Percentiles rank a stretch among this genome's conserved stretches.
phyloP scores from a whole-genome alignment of 2,888 invertebrate species.

The Lepidochitona cinerea region DNA sequence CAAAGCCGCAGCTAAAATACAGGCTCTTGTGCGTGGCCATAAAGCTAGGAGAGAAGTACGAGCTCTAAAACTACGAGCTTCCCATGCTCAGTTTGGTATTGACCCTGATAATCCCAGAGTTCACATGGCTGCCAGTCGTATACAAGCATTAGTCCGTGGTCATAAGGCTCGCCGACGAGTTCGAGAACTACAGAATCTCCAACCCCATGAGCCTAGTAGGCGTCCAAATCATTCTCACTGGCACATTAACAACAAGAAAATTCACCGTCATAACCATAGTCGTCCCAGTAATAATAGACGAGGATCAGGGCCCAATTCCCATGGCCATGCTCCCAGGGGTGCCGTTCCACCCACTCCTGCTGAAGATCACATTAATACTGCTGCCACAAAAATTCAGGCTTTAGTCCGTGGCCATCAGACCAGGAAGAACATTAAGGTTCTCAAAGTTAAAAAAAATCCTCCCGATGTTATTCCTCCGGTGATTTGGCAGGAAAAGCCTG shows the following conservation, averaged over 20 bases:
- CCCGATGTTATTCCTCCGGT: not conserved
- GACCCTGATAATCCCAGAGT: slow-evolving; percentile 28
- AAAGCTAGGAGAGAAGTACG: slow-evolving; percentile 38
- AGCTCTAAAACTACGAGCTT: slow-evolving; percentile 27
- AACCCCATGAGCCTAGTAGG: not conserved
- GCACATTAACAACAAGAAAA: not conserved
- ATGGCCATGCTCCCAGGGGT: not conserved
- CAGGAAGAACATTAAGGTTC: slow-evolving; percentile 12
- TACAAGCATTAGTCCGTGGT: slow-evolving; percentile 49
- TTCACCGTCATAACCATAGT: not conserved
- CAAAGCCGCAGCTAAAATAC: slow-evolving; percentile 52
- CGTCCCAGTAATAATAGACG: not conserved
- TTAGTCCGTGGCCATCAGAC: slow-evolving; percentile 18
- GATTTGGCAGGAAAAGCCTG: slow-evolving; percentile 26
- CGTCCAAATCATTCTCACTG: not conserved
- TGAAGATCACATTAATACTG: slow-evolving; percentile 12
- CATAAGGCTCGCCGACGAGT: slow-evolving; percentile 37
- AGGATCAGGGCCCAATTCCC: not conserved
- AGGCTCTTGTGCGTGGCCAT: slow-evolving; percentile 50
- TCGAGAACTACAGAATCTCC: slow-evolving; percentile 1
- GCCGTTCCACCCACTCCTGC: not conserved
- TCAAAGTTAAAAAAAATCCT: not conserved
- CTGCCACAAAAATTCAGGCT: slow-evolving; percentile 27
- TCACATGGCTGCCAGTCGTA: slow-evolving; percentile 43
- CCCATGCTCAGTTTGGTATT: slow-evolving; percentile 3